Evolutionary conservation across 2,888 invertebrate genomes (phyloP), one percentile per base, ranked within the genome.

Genomic region (Rotaria macrura): DNA sequence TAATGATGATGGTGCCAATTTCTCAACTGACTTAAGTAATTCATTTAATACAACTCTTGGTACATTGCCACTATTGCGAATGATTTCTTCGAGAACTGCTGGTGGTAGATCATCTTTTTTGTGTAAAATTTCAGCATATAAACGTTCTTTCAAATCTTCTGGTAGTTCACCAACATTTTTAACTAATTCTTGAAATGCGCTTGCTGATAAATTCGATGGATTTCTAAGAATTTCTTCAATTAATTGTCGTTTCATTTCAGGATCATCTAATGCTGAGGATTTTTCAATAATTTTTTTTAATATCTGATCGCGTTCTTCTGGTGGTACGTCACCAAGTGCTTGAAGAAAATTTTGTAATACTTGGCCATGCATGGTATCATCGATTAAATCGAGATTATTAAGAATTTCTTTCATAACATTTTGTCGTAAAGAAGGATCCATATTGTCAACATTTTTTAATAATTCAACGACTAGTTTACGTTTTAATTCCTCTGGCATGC

Each of bases 371-470:
- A 79, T 79, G 40, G 79, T 7, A 17, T 14, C 38, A 43, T 79
- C 79, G 43, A 79, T 34, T n/a, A 79, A 43, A 43, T 79, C 79
- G 25, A 79, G n/a, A 79, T 79, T 79, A n/a, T 79, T 43, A 4
- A 79, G 43, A 40, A 79, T 79, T 79, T 43, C 79, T 43, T 43
- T 79, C 79, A 79, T 79, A 10, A 79, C 79, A n/a, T 25, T 25
- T 43, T 79, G 79, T 43, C 79, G 79, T 43, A 79, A 25, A n/a
- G 12, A 5, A 25, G 79, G 40, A 43, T 40, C 43, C 79, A 79
- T 79, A 79, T 79, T 79, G 34, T 79, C 79, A n/a, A 79, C 79
- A 43, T 79, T 79, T 79, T 79, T 79, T n/a, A 79, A 43, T 79
- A 79, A 79, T 79, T 79, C 79, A 25, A 79, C 79, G 25, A 79